Base-by-base conservation (phyloP, 2,113 vertebrate species). In the Amazona vittata region DNA sequence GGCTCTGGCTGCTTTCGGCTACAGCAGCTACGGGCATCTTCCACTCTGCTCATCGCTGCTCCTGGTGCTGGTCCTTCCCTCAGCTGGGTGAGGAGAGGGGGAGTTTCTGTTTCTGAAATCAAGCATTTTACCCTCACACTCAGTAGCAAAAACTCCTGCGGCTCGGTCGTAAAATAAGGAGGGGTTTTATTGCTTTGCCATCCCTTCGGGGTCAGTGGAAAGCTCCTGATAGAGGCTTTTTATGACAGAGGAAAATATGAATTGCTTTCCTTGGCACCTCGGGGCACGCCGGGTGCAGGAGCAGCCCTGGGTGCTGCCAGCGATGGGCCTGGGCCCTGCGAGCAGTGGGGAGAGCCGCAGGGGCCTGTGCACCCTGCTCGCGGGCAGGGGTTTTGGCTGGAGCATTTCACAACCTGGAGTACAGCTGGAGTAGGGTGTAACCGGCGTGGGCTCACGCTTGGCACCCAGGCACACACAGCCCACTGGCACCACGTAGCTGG, bases 141-240 rank as follows among this genome's bases (percentile, higher is more conserved):
- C 50, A 29, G 78, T 64, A 91, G 86, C 86, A 50, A 86, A 94
- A 90, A 89, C 78, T 78, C 69, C 73, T 10, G n/a, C 49, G 12
- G 65, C 81, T 89, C 8, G 63, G 41, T 76, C 37, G 6, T 86
- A 94, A 92, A 96, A 49, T 64, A 80, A 88, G 82, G 68, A 94
- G 83, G 57, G 70, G 57, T 62, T 86, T 95, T 92, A 84, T 69
- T 18, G 62, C 74, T 73, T 79, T 60, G 35, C n/a, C 65, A 37
- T 78, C 89, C 83, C 52, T 77, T 86, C 6, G 4, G 83, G 73
- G 74, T 86, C 76, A 90, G 76, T 28, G 16, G 20, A 68, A 93
- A 88, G 90, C 88, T 95, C 57, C 83, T 59, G 68, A 21, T 33
- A 41, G 65, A 69, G 62, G 31, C 24, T 82, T 86, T 78, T 94